A percentile compares a stretch with the other conserved stretches of the same genome.
These are phyloP conservation scores for Sesamia nonagrioides DNA, from an alignment of 1,140 invertebrate genomes.

Conservation along the genomic window DNA sequence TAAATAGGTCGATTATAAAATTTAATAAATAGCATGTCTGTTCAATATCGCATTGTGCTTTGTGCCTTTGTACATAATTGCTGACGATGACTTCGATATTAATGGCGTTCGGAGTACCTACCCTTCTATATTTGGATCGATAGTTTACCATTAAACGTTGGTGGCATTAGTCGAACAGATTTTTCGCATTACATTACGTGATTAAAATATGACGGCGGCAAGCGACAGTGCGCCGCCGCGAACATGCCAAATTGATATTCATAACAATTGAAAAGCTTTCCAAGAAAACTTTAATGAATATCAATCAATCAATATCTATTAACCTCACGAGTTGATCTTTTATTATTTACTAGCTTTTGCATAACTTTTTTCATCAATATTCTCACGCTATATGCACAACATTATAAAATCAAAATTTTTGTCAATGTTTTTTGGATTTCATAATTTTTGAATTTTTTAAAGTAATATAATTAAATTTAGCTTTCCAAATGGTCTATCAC, in stretches of 20 bases:
- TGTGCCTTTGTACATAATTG: conserved; percentile 78
- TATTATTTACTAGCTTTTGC: conserved; percentile 18
- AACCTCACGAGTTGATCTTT: conserved; percentile 19
- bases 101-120: conserved; percentile 81
- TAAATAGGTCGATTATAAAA: conserved; percentile 59
- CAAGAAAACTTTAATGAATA: conserved; percentile 27
- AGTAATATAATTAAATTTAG: neutral
- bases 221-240: conserved; percentile 68
- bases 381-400: conserved; percentile 12
- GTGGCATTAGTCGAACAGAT: conserved; percentile 78
- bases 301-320: conserved; percentile 38
- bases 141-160: conserved; percentile 82
- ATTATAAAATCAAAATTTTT: neutral
- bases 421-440: too few species aligned
- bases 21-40: conserved; percentile 73
- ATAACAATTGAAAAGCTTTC: conserved; percentile 53
- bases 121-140: conserved; percentile 84
- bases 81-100: conserved; percentile 73
- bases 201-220: conserved; percentile 67
- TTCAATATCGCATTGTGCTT: conserved; percentile 76
- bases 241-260: conserved; percentile 63
- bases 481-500: neutral
- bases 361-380: conserved; percentile 25
- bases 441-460: neutral
- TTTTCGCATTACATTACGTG: conserved; percentile 80